Evolutionary conservation across 2,888 invertebrate genomes (phyloP).

Genomic region (Sycophila texana): DNA sequence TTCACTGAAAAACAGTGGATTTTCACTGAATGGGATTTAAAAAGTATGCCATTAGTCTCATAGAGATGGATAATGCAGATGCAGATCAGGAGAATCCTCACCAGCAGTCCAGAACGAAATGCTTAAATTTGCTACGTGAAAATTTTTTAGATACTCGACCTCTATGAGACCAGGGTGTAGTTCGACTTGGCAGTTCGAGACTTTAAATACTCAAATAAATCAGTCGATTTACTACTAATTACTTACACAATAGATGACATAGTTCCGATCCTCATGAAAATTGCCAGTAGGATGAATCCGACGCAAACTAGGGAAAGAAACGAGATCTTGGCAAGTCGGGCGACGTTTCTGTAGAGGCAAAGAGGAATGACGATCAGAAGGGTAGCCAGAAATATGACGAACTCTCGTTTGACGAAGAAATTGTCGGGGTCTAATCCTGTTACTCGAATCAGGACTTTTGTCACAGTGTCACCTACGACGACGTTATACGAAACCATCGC

Average conservation of each 20-base stretch:
- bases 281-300: conserved; percentile 83
- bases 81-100: too few relatives aligned
- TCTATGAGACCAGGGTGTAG: too few relatives aligned
- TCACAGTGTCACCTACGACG: conserved; percentile 90
- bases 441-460: conserved; percentile 86
- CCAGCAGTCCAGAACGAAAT: too few relatives aligned
- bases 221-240: background rate
- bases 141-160: too few relatives aligned
- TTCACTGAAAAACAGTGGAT: too few relatives aligned
- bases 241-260: conserved; percentile 82
- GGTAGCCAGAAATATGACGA: conserved; percentile 85
- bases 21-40: too few relatives aligned
- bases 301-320: conserved; percentile 84
- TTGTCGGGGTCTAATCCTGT: conserved; percentile 78
- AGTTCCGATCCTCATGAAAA: conserved; percentile 80
- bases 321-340: conserved; percentile 83
- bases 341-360: conserved; percentile 87
- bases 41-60: too few relatives aligned
- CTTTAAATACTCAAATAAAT: background rate
- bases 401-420: conserved; percentile 80
- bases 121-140: too few relatives aligned
- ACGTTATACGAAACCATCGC: conserved; percentile 93
- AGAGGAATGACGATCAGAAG: conserved; percentile 86
- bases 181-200: too few relatives aligned
- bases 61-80: too few relatives aligned